Evolutionary conservation across 2,888 invertebrate genomes (phyloP), one percentile per base, ranked within the genome.

Genomic region (Acutogordius australiensis): DNA sequence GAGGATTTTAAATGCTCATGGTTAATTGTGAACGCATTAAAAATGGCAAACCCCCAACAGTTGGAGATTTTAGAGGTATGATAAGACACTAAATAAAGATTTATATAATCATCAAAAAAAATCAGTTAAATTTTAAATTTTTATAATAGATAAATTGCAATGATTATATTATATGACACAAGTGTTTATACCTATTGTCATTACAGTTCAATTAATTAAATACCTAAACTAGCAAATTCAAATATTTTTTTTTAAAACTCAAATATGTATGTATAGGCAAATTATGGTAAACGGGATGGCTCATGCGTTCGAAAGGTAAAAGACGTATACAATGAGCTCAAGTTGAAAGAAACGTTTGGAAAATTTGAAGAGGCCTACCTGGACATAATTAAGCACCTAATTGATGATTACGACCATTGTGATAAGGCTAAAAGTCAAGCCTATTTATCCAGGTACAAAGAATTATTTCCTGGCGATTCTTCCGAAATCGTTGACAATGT

Each of bases 1-100:
- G 78, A 81, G 72, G 87, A 90, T 65, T 88, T 88, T 30, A 94
- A 91, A 73, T 94, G 91, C 72, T 80, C 86, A 0, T 97, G 94
- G 94, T 73, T 90, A 30, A 79, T 84, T 1, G 84, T 88, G 1
- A 81, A 83, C 1, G 88, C 88, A 8, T 73, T 88, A 4, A 51
- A 8, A 8, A 76, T 81, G 61, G 82, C 81, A 1, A 78, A 77
- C 57, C 75, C 78, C 0, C 73, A 77, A 2, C 84, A 86, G 67
- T 77, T 76, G 64, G 75, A 78, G 66, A 74, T 82, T 29, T 77
- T 85, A 74, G 76, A 79, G 67, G 76, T 75, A n/a, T n/a, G n/a
- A n/a, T n/a, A n/a, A n/a, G n/a, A n/a, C n/a, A n/a, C n/a, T n/a
- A n/a, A n/a, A n/a, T n/a, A n/a, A n/a, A n/a, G n/a, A n/a, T n/a